Percentiles rank a stretch among this genome's conserved stretches.
Evolutionary conservation across 2,888 invertebrate species (phyloP).

Genomic region (Zelleria hepariella): DNA sequence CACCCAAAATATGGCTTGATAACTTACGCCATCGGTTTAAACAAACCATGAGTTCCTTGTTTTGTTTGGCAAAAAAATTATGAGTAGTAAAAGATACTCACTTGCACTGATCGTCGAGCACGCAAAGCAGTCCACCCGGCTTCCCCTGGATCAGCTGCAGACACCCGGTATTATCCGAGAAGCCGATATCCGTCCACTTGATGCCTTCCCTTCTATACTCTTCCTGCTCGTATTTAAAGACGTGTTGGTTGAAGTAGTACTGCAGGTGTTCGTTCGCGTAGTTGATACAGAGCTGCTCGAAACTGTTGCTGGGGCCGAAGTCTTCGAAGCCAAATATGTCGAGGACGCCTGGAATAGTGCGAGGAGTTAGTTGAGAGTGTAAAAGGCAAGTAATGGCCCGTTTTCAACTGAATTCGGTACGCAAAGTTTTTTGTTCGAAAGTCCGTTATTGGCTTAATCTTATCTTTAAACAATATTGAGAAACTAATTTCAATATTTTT

Average conservation of each 20-base stretch:
- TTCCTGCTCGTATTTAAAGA: conserved; percentile 97
- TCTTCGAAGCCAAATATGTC: conserved; percentile 99
- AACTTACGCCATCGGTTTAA: no score
- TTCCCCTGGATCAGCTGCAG: conserved; percentile 93
- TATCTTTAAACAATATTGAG: no score
- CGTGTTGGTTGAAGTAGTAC: conserved; percentile 98
- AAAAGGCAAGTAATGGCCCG: no score
- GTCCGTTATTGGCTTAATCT: no score
- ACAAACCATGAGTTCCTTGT: no score
- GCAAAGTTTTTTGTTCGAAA: no score
- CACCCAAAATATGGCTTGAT: no score
- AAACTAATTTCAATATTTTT: no score
- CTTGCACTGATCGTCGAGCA: conserved; percentile 98
- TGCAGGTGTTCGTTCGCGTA: conserved; percentile 98
- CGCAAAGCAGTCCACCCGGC: conserved; percentile 89
- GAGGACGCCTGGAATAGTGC: conserved; percentile 77
- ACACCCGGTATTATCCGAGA: conserved; percentile 96
- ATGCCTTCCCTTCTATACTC: conserved; percentile 95
- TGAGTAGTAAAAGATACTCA: conserved; percentile 69
- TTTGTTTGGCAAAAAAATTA: no score
- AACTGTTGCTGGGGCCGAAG: conserved; percentile 90
- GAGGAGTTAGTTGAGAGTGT: background rate
- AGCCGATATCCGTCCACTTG: conserved; percentile 95
- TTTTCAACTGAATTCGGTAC: no score
- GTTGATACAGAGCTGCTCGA: conserved; percentile 97